These are phyloP conservation scores for Priocnemis perturbator DNA, from an alignment of 2,888 invertebrate genomes.

Conservation along the genomic window DNA sequence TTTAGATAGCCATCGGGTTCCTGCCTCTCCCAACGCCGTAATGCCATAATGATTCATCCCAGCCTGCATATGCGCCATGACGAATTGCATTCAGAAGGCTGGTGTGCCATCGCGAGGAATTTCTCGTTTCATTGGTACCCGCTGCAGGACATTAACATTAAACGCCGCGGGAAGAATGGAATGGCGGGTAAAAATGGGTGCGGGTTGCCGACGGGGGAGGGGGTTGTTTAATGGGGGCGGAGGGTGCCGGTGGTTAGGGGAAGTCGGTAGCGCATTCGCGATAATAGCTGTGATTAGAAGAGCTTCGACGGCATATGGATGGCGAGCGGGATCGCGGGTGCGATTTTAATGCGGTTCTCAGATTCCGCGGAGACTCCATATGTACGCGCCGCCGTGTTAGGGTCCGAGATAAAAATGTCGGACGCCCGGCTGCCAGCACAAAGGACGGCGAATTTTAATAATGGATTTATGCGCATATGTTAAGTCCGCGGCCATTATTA, in stretches of 20 bases:
- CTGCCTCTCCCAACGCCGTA: too few relatives aligned
- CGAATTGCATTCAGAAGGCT: too few relatives aligned
- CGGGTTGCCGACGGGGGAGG: conserved; percentile 11
- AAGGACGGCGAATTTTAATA: conserved; percentile 71
- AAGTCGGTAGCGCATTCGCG: conserved; percentile 24
- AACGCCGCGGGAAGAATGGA: conserved; percentile 38
- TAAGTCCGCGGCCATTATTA: conserved; percentile 69
- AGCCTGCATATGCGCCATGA: too few relatives aligned
- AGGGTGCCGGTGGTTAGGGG: conserved; percentile 19
- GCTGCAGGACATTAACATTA: conserved; percentile 36
- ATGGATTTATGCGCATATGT: conserved; percentile 75
- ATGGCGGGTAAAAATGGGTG: conserved; percentile 33
- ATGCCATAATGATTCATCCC: too few relatives aligned
- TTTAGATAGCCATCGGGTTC: too few relatives aligned
- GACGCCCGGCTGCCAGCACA: conserved; percentile 51
- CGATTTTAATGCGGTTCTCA: conserved; percentile 54
- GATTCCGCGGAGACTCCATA: conserved; percentile 62
- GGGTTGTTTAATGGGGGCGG: conserved; percentile 25
- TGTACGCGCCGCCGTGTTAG: conserved; percentile 54
- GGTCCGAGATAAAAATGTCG: conserved; percentile 62
- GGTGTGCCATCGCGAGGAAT: conserved; percentile 24
- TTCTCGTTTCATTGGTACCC: conserved; percentile 30
- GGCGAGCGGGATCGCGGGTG: conserved; percentile 27
- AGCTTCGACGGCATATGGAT: conserved; percentile 65
- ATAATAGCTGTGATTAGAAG: conserved; percentile 60